These are phyloP conservation scores for Axis porcinus DNA, from an alignment of 2,113 vertebrate genomes.

Conservation along the genomic window DNA sequence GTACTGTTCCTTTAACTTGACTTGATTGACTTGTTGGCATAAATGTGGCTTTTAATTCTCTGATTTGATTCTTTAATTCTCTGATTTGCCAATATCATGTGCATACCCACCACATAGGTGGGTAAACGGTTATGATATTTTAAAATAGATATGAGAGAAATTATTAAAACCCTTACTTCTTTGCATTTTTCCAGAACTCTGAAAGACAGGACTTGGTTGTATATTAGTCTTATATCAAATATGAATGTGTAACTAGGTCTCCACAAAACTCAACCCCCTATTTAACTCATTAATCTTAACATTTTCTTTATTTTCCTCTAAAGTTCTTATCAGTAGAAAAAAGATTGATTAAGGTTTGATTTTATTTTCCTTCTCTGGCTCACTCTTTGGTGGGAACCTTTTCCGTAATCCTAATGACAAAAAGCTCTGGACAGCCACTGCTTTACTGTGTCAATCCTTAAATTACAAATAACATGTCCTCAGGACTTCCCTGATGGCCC, in stretches of 20 bases:
- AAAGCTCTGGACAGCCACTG: background rate
- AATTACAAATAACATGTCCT: background rate
- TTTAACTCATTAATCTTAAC: background rate
- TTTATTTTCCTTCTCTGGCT: background rate
- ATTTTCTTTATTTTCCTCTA: background rate
- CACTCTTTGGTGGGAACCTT: background rate
- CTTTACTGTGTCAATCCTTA: background rate
- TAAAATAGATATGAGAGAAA: background rate
- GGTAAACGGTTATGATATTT: background rate
- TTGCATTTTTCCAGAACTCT: background rate
- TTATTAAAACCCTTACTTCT: background rate
- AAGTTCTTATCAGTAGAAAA: background rate
- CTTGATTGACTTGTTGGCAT: background rate
- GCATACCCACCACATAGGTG: background rate
- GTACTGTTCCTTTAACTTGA: background rate
- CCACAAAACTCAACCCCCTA: background rate
- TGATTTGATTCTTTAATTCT: background rate
- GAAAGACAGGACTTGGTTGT: background rate
- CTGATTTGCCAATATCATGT: background rate
- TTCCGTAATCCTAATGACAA: background rate
- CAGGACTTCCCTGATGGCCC: background rate
- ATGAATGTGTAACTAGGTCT: background rate
- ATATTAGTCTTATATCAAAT: background rate
- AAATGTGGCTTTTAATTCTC: background rate
- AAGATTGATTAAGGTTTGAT: background rate